Percentiles rank a stretch among this genome's conserved stretches.
These are phyloP conservation scores for Pelodiscus sinensis DNA, from an alignment of 2,113 vertebrate genomes.

Conservation along the genomic window DNA sequence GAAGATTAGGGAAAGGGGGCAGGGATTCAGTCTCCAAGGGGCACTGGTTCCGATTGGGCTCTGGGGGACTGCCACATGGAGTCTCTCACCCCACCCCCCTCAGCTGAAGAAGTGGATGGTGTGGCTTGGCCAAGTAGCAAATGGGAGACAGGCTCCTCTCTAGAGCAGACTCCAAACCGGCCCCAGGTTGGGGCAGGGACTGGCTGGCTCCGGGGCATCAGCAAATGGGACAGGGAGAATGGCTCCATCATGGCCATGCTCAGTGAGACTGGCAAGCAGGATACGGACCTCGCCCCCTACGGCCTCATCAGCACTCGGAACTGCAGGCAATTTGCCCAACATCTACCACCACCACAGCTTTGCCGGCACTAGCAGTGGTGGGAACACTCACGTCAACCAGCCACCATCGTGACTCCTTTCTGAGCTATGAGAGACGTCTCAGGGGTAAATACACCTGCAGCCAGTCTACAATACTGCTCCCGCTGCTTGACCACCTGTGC, in stretches of 20 bases:
- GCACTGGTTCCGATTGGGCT: neutral
- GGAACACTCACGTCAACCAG: neutral
- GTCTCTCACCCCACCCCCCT: neutral
- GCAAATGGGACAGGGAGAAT: neutral
- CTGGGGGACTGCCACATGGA: neutral
- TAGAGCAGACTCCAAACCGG: neutral
- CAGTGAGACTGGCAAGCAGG: neutral
- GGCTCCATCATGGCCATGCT: neutral
- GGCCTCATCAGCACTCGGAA: neutral
- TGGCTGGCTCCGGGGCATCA: neutral
- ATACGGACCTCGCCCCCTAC: neutral
- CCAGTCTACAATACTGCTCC: neutral
- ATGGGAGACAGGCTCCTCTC: neutral
- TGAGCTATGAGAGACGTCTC: neutral
- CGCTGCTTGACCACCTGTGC: neutral
- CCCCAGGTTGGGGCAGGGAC: neutral
- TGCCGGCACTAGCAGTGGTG: neutral
- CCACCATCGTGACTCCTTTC: neutral
- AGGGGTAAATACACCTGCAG: neutral
- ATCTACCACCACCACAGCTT: neutral
- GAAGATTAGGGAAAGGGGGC: neutral
- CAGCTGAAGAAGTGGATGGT: neutral
- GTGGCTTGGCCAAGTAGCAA: neutral
- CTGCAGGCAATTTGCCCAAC: neutral
- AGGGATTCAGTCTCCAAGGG: neutral